Percentiles rank a stretch among this genome's conserved stretches.
Evolutionary conservation across 2,113 vertebrate species (phyloP).

Genomic region (Lasiurus cinereus): DNA sequence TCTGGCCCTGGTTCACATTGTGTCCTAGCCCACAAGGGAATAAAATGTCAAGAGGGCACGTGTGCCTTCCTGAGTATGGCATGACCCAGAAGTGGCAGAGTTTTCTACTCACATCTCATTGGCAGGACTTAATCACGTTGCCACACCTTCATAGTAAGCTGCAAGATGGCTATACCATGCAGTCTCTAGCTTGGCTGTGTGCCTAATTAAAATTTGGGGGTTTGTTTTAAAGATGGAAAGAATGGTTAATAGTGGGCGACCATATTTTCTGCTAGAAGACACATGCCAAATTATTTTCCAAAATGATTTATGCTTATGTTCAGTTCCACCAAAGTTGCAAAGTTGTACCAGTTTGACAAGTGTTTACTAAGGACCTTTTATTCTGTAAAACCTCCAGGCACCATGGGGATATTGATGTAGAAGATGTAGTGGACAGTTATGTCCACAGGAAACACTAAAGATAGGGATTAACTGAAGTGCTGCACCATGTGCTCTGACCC

Average conservation of each 20-base stretch:
- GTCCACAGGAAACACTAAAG: not conserved
- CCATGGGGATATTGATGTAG: not conserved
- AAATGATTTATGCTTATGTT: constrained; percentile 26
- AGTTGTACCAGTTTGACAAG: not conserved
- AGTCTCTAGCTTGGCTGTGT: not conserved
- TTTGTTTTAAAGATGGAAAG: constrained; percentile 1
- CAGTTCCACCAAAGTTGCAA: not conserved
- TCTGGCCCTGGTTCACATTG: not conserved
- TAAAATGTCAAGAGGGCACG: not conserved
- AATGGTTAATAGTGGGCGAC: not conserved
- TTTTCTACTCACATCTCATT: not conserved
- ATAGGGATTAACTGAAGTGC: not conserved
- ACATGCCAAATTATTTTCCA: constrained; percentile 18
- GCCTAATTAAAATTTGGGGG: not conserved
- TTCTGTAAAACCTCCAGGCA: not conserved
- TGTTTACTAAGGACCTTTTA: not conserved
- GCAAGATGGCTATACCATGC: not conserved
- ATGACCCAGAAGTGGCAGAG: not conserved
- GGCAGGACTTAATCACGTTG: not conserved
- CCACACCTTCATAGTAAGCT: not conserved
- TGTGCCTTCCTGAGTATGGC: not conserved
- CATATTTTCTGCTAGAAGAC: not conserved
- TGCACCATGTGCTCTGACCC: not conserved
- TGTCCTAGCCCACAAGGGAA: not conserved
- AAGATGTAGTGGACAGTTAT: not conserved